phyloP scores from a whole-genome alignment of 2,888 invertebrate genomes.

The Scrobipalpa costella region DNA sequence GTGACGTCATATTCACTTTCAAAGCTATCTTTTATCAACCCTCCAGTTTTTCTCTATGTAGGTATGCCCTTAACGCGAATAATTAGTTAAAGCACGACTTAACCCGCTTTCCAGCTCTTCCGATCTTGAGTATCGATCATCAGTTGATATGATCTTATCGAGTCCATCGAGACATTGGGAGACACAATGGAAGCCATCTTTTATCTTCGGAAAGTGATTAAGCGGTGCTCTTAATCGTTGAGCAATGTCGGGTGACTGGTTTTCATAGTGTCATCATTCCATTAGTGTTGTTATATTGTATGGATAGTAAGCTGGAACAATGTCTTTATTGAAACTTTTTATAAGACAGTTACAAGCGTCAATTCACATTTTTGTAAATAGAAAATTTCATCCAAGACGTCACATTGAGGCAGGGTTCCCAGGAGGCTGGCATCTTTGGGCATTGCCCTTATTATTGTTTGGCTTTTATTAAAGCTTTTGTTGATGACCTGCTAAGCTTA shows the following conservation, averaged over 20 bases:
- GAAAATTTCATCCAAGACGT: too few relatives aligned
- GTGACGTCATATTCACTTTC: too few relatives aligned
- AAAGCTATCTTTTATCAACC: too few relatives aligned
- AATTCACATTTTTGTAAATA: too few relatives aligned
- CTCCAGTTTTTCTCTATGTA: too few relatives aligned
- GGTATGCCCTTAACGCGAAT: constrained; percentile 56
- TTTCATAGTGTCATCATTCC: constrained; percentile 16
- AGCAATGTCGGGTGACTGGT: constrained; percentile 15
- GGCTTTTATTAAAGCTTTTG: too few relatives aligned
- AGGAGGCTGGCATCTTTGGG: too few relatives aligned
- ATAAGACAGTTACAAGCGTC: too few relatives aligned
- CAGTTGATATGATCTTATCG: constrained; percentile 66
- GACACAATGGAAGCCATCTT: constrained; percentile 44
- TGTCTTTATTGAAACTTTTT: neutral
- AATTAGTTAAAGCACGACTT: constrained; percentile 76
- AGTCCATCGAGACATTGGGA: constrained; percentile 41
- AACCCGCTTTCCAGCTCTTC: constrained; percentile 70
- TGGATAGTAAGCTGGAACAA: neutral
- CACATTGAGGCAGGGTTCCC: too few relatives aligned
- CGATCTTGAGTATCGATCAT: constrained; percentile 69
- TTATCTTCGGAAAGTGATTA: constrained; percentile 16
- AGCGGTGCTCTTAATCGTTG: constrained; percentile 20
- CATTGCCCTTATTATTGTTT: too few relatives aligned
- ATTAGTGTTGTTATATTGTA: neutral
- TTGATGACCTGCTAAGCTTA: too few relatives aligned